A percentile compares a stretch with the other conserved stretches of the same genome.
These are phyloP conservation scores for Epizoanthus scotinus DNA, from an alignment of 92 coral and sea anemone species.

Conservation along the genomic window DNA sequence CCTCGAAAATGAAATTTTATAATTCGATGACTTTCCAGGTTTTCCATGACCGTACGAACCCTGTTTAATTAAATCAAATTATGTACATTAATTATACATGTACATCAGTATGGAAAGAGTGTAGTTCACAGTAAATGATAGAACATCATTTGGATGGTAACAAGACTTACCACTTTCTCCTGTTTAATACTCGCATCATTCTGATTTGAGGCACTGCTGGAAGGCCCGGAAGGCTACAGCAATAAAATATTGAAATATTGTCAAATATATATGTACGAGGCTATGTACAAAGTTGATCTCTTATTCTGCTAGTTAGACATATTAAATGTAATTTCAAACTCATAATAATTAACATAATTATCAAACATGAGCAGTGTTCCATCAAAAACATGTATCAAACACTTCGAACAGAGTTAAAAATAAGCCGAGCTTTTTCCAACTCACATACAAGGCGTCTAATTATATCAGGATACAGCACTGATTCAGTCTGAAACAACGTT, in stretches of 20 bases:
- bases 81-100: too few species aligned
- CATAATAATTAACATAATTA: too few species aligned
- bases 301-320: too few species aligned
- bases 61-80: too few species aligned
- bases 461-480: too few species aligned
- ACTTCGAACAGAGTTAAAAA: background rate
- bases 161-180: constrained; percentile 68
- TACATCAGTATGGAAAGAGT: too few species aligned
- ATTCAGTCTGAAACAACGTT: too few species aligned
- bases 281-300: background rate
- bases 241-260: background rate
- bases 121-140: background rate
- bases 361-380: too few species aligned
- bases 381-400: background rate
- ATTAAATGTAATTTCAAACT: background rate
- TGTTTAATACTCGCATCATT: constrained; percentile 55
- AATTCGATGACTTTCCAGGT: too few species aligned
- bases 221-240: constrained; percentile 38
- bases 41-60: too few species aligned
- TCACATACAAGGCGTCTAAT: too few species aligned
- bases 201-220: constrained; percentile 47
- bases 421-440: background rate
- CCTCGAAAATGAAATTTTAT: too few species aligned
- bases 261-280: background rate
- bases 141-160: background rate